These are phyloP conservation scores for Agrochola circellaris DNA, from an alignment of 2,888 invertebrate species.

Conservation along the genomic window DNA sequence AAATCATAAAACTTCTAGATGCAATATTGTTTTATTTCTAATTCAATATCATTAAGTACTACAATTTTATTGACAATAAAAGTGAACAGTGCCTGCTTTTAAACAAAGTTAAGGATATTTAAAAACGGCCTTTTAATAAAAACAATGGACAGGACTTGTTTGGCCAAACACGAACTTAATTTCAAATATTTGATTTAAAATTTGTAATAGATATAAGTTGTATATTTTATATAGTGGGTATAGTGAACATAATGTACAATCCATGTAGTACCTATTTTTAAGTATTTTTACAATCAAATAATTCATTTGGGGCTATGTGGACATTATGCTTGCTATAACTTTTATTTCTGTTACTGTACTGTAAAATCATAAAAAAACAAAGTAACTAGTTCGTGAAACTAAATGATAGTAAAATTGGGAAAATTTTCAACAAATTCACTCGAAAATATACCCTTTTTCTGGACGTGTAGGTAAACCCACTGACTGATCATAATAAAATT, in stretches of 20 bases:
- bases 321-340: neutral
- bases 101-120: neutral
- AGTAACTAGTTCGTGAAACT: no score
- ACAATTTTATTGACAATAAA: neutral
- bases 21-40: constrained; percentile 15
- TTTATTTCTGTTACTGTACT: neutral
- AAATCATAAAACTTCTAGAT: constrained; percentile 14
- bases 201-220: neutral
- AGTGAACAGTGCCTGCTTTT: neutral
- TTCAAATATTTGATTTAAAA: neutral
- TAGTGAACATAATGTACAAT: neutral
- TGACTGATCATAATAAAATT: no score
- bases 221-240: neutral
- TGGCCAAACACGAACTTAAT: neutral
- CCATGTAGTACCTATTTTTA: neutral
- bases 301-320: neutral
- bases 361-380: neutral
- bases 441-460: no score
- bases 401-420: no score
- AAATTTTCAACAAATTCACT: no score
- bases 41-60: constrained; percentile 10
- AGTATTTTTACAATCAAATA: neutral
- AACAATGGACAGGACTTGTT: neutral
- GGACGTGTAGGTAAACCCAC: no score
- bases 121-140: neutral